Base-by-base conservation (phyloP, 2,797 vertebrate genomes). In the Myripristis murdjan region DNA sequence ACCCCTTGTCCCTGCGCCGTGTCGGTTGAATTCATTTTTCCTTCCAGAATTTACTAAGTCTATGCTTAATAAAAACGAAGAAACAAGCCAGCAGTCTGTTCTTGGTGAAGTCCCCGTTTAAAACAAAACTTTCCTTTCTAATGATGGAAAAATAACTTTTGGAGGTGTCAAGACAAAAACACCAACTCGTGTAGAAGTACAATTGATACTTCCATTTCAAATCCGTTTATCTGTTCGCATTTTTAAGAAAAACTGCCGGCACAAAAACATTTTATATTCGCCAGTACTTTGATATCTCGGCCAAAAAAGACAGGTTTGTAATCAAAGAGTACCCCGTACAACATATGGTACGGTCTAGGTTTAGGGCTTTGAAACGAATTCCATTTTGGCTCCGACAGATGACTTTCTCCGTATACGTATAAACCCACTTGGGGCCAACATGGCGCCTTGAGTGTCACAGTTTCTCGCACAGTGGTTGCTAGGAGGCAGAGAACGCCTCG, bases 21-120 rank as follows among this genome's bases (percentile, higher is more conserved):
- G 66, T 90, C 89, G 26, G 87, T 79, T 18, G 87, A 81, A 66
- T 82, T 79, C 89, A 90, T 90, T 18, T 1, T 73, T 8, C n/a
- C 16, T n/a, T 3, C 22, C 16, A 11, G 7, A n/a, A 3, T 9
- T 10, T 46, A 44, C 43, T n/a, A 3, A 18, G 3, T 6, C n/a
- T 46, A 8, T 7, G 9, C 2, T 5, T 46, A n/a, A 46, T n/a
- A 18, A 46, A 5, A 46, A 46, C 28, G 28, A 46, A 46, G 7
- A 46, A 46, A 11, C n/a, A 31, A n/a, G n/a, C 16, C 6, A 46
- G 16, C 44, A 37, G 12, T 39, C 11, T 12, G 4, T 41, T 4
- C 5, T 14, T 15, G 15, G 2, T 15, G 15, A 15, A 14, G 14
- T 41, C 39, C 14, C 4, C 5, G 14, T 35, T 35, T 41, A 4